Base-by-base conservation (phyloP, 1,140 invertebrate species). In the Drosophila tani region DNA sequence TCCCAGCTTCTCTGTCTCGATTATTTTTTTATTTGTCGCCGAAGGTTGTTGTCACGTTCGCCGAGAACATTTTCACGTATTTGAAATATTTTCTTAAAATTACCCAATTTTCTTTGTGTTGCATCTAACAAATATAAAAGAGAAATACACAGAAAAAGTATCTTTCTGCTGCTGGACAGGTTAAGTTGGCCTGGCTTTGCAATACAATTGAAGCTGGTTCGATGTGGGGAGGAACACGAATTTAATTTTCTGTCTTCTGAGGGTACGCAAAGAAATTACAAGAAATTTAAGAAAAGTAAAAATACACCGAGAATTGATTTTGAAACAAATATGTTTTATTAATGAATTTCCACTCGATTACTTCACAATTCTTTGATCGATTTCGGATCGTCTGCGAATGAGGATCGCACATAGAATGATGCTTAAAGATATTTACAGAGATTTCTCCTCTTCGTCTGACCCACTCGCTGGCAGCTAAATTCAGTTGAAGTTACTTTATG, bases 1-100 rank as follows among this genome's bases (percentile, higher is more conserved):
- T 45, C 24, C 21, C 63, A 32, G 43, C 45, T 46, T 19, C 49
- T 14, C 63, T 27, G 58, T 69, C 79, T 14, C 47, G 49, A 41
- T 56, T 75, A 51, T 77, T 87, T 69, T 73, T 88, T 67, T 58
- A 46, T 43, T 74, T 51, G 68, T 75, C 59, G 47, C 78, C 77
- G 47, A 19, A 41, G 68, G 59, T 32, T 73, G 69, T 81, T 70
- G 85, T 90, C 85, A 90, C 85, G 85, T 90, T 59, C 85, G 38
- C 17, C 24, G 14, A 64, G 68, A 60, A 77, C 85, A 90, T 90
- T 90, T 90, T 82, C 85, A 90, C 85, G 85, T 90, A 82, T 90
- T 80, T 85, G 70, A 90, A 90, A 90, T 90, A 90, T 90, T 90
- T 90, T 90, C 71, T 43, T 90, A 90, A 90, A 90, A 90, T 90